phyloP scores from a whole-genome alignment of 1,140 invertebrate genomes.

The Lasaia peninsularis region DNA sequence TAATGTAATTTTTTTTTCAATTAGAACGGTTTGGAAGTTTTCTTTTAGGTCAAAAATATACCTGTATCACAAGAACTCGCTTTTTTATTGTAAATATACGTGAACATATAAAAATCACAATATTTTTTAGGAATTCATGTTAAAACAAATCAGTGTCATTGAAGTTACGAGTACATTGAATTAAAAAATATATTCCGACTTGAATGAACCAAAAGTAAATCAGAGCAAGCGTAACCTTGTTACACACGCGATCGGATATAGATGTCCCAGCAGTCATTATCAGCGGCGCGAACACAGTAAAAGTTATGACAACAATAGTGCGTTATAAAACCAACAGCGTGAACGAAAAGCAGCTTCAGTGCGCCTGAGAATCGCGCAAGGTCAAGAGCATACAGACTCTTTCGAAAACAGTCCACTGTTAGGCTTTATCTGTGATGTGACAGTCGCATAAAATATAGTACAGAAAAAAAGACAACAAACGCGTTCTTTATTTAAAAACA shows the following conservation, averaged over 20 bases:
- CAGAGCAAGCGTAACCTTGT: constrained; percentile 7
- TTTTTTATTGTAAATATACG: too few species aligned
- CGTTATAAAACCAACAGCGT: constrained; percentile 64
- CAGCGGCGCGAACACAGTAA: constrained; percentile 33
- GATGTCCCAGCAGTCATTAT: constrained; percentile 12
- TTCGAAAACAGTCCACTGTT: constrained; percentile 52
- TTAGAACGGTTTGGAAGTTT: too few species aligned
- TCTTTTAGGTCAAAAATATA: too few species aligned
- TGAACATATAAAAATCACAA: too few species aligned
- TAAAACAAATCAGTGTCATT: too few species aligned
- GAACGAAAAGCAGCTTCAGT: constrained; percentile 63
- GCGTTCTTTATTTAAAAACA: constrained; percentile 31
- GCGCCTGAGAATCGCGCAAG: constrained; percentile 52
- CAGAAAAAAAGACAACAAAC: constrained; percentile 34
- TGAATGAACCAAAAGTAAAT: background rate
- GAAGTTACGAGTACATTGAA: too few species aligned
- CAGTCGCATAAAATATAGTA: constrained; percentile 29
- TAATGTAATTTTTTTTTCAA: too few species aligned
- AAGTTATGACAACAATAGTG: constrained; percentile 69
- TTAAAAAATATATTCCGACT: too few species aligned
- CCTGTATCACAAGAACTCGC: too few species aligned
- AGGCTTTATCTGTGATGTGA: constrained; percentile 47
- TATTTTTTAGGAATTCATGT: too few species aligned
- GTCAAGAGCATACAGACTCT: constrained; percentile 64
- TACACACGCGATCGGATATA: constrained; percentile 16